A percentile compares a stretch with the other conserved stretches of the same genome.
phyloP scores from a whole-genome alignment of 2,888 invertebrate species.

The Drosophila seclusa region DNA sequence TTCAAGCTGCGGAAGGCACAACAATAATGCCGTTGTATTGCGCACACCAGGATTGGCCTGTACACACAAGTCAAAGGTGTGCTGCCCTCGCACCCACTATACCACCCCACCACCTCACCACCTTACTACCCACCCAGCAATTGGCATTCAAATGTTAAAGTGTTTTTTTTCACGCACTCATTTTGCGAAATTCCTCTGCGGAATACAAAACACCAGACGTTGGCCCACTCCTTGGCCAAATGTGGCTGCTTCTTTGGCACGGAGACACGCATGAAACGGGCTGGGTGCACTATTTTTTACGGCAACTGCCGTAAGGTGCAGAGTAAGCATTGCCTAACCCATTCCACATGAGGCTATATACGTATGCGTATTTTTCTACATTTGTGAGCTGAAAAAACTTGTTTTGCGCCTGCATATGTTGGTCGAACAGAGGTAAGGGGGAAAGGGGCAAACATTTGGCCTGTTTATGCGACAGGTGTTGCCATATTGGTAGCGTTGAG shows the following conservation, averaged over 20 bases:
- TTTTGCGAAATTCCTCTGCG: slow-evolving; percentile 53
- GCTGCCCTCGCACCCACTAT: not conserved
- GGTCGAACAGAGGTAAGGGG: not conserved
- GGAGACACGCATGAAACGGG: slow-evolving; percentile 8
- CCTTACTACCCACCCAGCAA: slow-evolving; percentile 36
- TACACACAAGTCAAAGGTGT: slow-evolving; percentile 36
- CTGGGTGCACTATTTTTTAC: slow-evolving; percentile 35
- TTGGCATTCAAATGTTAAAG: slow-evolving; percentile 81
- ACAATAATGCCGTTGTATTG: slow-evolving; percentile 50
- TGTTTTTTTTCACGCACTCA: slow-evolving; percentile 80
- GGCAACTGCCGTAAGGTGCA: slow-evolving; percentile 11
- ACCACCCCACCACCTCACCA: not conserved
- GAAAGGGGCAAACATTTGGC: slow-evolving; percentile 33
- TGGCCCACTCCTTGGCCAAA: slow-evolving; percentile 4
- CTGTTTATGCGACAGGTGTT: slow-evolving; percentile 78
- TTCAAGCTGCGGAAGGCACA: slow-evolving; percentile 53
- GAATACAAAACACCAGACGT: slow-evolving; percentile 67
- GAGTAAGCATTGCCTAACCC: slow-evolving; percentile 10
- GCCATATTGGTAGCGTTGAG: slow-evolving; percentile 67
- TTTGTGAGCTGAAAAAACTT: slow-evolving; percentile 49
- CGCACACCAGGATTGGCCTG: slow-evolving; percentile 25
- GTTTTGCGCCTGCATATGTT: slow-evolving; percentile 24
- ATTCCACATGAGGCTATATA: slow-evolving; percentile 5
- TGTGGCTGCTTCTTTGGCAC: slow-evolving; percentile 4
- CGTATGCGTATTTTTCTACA: slow-evolving; percentile 29